Conservation (phyloP, 2,888 invertebrate species). For the Polylopha cassiicola region DNA sequence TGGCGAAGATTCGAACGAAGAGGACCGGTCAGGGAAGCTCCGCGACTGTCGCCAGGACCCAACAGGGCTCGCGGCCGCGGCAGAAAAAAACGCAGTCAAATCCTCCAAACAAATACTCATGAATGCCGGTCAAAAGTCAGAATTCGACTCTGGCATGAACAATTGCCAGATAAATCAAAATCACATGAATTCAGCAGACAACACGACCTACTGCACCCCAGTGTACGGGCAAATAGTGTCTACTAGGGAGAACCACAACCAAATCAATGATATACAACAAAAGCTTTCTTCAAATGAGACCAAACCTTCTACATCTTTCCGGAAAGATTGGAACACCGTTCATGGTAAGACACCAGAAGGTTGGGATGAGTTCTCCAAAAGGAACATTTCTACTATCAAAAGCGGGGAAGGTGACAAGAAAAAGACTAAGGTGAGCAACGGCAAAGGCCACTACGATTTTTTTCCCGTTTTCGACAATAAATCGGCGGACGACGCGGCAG, state of each 20-base stretch:
- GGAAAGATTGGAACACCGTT: constrained; percentile 58
- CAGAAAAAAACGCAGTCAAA: constrained; percentile 55
- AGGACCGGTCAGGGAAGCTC: constrained; percentile 37
- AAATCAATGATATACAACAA: constrained; percentile 71
- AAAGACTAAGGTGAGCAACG: constrained; percentile 51
- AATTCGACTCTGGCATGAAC: constrained; percentile 72
- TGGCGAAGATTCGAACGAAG: constrained; percentile 57
- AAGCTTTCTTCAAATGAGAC: constrained; percentile 57
- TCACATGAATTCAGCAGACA: constrained; percentile 42
- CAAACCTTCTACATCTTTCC: constrained; percentile 65
- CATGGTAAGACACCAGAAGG: constrained; percentile 55
- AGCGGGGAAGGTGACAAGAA: constrained; percentile 42
- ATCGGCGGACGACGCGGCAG: constrained; percentile 34
- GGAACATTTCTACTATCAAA: constrained; percentile 59
- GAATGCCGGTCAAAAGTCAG: constrained; percentile 70
- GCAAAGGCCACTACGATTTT: constrained; percentile 65
- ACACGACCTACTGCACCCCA: constrained; percentile 68
- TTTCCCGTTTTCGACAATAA: constrained; percentile 72
- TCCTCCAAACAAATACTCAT: constrained; percentile 70
- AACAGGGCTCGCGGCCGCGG: constrained; percentile 38
- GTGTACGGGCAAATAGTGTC: constrained; percentile 72
- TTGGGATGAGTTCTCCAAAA: constrained; percentile 67
- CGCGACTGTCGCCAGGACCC: constrained; percentile 43
- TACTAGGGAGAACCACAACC: constrained; percentile 67
- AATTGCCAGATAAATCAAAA: constrained; percentile 63